Conservation (phyloP, 2,797 vertebrate species). For the Enteromius mattozi region DNA sequence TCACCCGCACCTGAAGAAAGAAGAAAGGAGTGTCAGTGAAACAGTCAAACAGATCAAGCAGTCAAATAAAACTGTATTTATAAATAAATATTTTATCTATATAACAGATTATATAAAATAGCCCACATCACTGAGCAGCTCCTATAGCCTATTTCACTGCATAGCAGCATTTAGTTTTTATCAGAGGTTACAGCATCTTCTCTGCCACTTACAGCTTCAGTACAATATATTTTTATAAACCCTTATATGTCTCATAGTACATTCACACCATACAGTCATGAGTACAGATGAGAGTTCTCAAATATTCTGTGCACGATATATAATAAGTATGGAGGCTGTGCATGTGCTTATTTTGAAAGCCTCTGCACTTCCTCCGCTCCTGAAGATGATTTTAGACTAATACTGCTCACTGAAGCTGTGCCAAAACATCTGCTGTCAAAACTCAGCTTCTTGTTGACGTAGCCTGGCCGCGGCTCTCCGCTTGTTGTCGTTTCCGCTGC, state of each 20-base stretch:
- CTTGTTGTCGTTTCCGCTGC: slow-evolving; percentile 61
- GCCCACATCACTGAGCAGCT: not conserved
- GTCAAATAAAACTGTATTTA: not conserved
- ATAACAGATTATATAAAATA: not conserved
- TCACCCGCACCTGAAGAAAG: slow-evolving; percentile 81
- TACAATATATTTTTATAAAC: not conserved
- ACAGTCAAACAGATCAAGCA: not conserved
- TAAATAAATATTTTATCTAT: too few relatives aligned
- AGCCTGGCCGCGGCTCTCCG: not conserved
- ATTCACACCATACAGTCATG: not conserved
- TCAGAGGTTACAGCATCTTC: not conserved
- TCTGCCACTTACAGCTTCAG: not conserved
- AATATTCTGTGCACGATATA: not conserved
- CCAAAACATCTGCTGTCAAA: slow-evolving; percentile 32
- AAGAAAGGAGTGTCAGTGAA: slow-evolving; percentile 23
- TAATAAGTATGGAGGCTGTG: not conserved
- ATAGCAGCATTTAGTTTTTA: not conserved
- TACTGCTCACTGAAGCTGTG: slow-evolving; percentile 14
- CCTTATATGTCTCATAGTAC: not conserved
- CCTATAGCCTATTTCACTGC: not conserved
- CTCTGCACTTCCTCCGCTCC: not conserved
- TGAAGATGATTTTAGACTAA: slow-evolving; percentile 2
- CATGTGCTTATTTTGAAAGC: not conserved
- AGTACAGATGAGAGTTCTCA: not conserved
- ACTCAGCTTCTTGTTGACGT: not conserved